A percentile compares a stretch with the other conserved stretches of the same genome.
Evolutionary conservation across 2,113 vertebrate genomes (phyloP).

Genomic region (Athene noctua): DNA sequence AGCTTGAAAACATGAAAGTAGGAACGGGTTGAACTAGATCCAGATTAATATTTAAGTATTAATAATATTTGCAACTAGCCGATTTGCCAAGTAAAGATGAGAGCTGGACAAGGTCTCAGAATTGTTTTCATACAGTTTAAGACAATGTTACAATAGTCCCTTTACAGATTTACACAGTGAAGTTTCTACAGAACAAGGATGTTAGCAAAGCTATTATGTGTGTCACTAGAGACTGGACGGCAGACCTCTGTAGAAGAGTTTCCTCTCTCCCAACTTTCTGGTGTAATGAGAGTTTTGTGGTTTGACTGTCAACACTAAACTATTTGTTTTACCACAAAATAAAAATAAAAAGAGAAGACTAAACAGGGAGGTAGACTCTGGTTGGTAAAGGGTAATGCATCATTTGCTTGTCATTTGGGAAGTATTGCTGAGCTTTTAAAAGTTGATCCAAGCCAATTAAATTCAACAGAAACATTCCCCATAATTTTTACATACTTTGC

Average conservation of each 20-base stretch:
- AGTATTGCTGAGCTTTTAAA: neutral
- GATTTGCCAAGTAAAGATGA: neutral
- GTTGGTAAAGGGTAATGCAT: neutral
- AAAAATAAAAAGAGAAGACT: neutral
- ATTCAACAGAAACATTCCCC: neutral
- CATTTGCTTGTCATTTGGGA: neutral
- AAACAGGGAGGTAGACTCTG: neutral
- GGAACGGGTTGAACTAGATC: neutral
- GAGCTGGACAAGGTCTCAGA: neutral
- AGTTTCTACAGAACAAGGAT: neutral
- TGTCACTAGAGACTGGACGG: neutral
- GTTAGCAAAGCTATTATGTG: neutral
- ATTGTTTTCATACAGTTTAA: neutral
- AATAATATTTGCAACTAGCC: neutral
- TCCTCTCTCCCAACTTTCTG: neutral
- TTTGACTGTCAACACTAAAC: neutral
- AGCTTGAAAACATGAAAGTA: neutral
- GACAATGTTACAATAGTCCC: neutral
- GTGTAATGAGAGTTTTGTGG: neutral
- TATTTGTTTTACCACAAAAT: neutral
- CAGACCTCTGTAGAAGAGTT: neutral
- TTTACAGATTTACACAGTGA: neutral
- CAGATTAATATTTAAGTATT: neutral
- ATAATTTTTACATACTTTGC: neutral
- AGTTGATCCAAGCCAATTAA: neutral